A percentile compares a stretch with the other conserved stretches of the same genome.
These are phyloP conservation scores for Lottia scabra DNA, from an alignment of 2,888 invertebrate genomes.

Conservation along the genomic window DNA sequence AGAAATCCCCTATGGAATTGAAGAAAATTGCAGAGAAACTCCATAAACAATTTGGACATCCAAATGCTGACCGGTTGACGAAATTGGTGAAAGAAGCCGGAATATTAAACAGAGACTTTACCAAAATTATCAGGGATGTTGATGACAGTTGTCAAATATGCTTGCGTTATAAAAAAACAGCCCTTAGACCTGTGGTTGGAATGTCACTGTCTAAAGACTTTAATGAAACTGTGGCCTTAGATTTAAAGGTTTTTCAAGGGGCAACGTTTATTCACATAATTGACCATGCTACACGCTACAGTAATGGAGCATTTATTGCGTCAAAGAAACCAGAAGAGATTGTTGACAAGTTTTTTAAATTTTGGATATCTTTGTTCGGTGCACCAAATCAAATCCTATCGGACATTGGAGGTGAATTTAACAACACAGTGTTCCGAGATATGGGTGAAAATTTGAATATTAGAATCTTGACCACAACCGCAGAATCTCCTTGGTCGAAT, in stretches of 20 bases:
- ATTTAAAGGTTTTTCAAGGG: background rate
- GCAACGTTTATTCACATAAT: conserved; percentile 14
- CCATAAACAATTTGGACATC: conserved; percentile 40
- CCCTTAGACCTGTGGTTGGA: conserved; percentile 9
- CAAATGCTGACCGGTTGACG: conserved; percentile 25
- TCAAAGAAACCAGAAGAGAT: background rate
- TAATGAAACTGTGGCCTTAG: background rate
- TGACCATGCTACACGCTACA: conserved; percentile 1
- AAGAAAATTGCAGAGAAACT: conserved; percentile 30
- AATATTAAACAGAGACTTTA: conserved; percentile 13
- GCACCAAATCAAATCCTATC: background rate
- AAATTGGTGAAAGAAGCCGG: conserved; percentile 29
- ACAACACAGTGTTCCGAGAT: conserved; percentile 10
- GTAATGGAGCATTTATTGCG: conserved; percentile 8
- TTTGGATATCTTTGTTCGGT: background rate
- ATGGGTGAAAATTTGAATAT: conserved; percentile 16
- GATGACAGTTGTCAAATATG: conserved; percentile 23
- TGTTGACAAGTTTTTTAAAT: background rate
- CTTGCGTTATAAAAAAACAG: background rate
- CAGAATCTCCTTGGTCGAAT: conserved; percentile 24
- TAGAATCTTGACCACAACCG: conserved; percentile 19
- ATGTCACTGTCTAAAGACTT: conserved; percentile 18
- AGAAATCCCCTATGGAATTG: background rate
- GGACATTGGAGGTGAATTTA: conserved; percentile 20
- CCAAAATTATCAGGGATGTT: conserved; percentile 20